Conservation (phyloP, 2,797 vertebrate species). For the Gallinago solitaria region DNA sequence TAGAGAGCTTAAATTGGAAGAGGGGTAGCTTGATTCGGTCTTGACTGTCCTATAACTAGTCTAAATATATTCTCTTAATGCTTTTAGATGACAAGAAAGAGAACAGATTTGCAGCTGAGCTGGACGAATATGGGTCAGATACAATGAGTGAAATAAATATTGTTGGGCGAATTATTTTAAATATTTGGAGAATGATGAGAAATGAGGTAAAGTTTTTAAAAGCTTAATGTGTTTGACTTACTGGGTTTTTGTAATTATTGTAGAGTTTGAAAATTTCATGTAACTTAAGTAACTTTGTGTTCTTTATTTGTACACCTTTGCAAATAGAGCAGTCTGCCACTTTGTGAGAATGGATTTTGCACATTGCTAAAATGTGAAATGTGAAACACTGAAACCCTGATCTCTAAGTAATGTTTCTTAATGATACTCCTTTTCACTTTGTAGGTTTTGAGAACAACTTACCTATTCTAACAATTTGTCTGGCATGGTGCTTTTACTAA, state of each 20-base stretch:
- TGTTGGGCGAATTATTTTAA: constrained; percentile 89
- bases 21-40: background rate
- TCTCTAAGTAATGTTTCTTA: background rate
- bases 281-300: background rate
- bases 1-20: background rate
- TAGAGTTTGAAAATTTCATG: background rate
- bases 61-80: constrained; percentile 21
- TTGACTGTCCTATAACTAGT: background rate
- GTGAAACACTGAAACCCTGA: background rate
- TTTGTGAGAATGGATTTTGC: background rate
- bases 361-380: background rate
- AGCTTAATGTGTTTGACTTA: background rate
- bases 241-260: background rate
- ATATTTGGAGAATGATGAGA: constrained; percentile 98
- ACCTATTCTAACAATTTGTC: background rate
- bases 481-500: background rate
- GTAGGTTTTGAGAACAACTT: background rate
- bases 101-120: constrained; percentile 88
- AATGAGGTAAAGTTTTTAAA: constrained; percentile 83
- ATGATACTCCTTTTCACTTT: background rate
- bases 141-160: constrained; percentile 96
- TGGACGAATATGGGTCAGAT: constrained; percentile 92
- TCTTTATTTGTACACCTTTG: background rate
- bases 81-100: constrained; percentile 89
- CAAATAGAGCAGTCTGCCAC: background rate